A percentile compares a stretch with the other conserved stretches of the same genome.
Evolutionary conservation across 2,797 vertebrate genomes (phyloP).

Genomic region (Nannoperca obscura): DNA sequence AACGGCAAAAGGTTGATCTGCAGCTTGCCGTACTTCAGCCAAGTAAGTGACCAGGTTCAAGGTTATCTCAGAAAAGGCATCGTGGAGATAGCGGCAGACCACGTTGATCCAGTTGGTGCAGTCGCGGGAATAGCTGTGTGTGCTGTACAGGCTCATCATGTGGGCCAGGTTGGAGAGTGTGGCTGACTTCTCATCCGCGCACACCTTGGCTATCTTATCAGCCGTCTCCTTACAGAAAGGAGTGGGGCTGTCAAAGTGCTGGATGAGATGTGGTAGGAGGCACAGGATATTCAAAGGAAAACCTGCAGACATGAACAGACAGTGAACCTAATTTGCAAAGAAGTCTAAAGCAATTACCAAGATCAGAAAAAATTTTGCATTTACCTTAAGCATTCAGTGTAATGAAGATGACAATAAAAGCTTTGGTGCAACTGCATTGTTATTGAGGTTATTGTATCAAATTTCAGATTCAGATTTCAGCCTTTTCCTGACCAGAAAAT

Average conservation of each 20-base stretch:
- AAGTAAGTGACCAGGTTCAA: slow-evolving; percentile 96
- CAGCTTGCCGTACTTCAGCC: slow-evolving; percentile 89
- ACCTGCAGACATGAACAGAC: slow-evolving; percentile 80
- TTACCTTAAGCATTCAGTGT: not conserved
- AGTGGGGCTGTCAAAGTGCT: slow-evolving; percentile 99
- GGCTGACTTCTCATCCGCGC: slow-evolving; percentile 94
- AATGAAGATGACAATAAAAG: not conserved
- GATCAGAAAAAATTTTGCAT: not conserved
- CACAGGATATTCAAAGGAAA: slow-evolving; percentile 99
- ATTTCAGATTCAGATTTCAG: not conserved
- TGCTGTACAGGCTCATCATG: slow-evolving; percentile 99
- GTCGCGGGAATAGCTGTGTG: slow-evolving; percentile 97
- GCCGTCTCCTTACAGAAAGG: slow-evolving; percentile 99
- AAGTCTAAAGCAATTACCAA: not conserved
- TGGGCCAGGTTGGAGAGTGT: slow-evolving; percentile 97
- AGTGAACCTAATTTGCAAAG: not conserved
- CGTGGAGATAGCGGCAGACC: slow-evolving; percentile 96
- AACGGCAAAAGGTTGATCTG: not conserved
- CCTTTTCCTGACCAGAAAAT: not conserved
- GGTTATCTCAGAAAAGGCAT: slow-evolving; percentile 95
- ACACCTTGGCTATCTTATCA: slow-evolving; percentile 97
- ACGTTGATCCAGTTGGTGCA: slow-evolving; percentile 99
- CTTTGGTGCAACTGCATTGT: not conserved
- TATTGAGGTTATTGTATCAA: not conserved
- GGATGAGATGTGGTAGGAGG: slow-evolving; percentile 98